Conservation (phyloP, 2,113 vertebrate genomes). For the Romanogobio albipinnatus region DNA sequence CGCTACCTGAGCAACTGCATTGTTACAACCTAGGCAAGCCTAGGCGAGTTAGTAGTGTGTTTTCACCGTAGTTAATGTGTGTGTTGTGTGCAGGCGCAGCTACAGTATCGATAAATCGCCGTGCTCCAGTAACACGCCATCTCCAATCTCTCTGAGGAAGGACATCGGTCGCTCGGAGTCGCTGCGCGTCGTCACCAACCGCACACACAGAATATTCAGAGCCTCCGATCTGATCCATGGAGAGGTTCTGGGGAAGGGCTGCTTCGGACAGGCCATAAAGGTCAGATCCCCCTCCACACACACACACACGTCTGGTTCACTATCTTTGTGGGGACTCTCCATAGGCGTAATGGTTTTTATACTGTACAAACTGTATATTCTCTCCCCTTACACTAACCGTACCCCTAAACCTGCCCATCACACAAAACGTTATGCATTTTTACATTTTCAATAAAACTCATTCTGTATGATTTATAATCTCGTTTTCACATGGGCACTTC, state of each 20-base stretch:
- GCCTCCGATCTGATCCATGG: constrained; percentile 96
- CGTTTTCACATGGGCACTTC: too few relatives aligned
- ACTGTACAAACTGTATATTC: too few relatives aligned
- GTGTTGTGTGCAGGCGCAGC: constrained; percentile 81
- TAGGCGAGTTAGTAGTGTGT: background rate
- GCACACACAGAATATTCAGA: constrained; percentile 91
- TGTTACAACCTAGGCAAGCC: too few relatives aligned
- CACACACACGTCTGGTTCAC: background rate
- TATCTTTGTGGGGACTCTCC: too few relatives aligned
- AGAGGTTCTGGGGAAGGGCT: constrained; percentile 94
- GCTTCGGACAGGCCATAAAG: constrained; percentile 98
- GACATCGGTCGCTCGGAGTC: constrained; percentile 94
- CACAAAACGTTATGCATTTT: too few relatives aligned
- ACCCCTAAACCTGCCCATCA: too few relatives aligned
- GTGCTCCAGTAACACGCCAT: constrained; percentile 79
- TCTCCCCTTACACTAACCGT: too few relatives aligned
- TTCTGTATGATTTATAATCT: too few relatives aligned
- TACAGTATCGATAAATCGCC: constrained; percentile 94
- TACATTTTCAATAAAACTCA: too few relatives aligned
- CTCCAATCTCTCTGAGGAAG: constrained; percentile 84
- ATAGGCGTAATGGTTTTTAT: too few relatives aligned
- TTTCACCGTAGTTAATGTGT: background rate
- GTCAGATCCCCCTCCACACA: constrained; percentile 66
- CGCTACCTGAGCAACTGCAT: too few relatives aligned
- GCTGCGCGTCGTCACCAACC: constrained; percentile 82